Percentiles rank a stretch among this genome's conserved stretches.
Evolutionary conservation across 2,888 invertebrate genomes (phyloP).

Genomic region (Brachycybe producta): DNA sequence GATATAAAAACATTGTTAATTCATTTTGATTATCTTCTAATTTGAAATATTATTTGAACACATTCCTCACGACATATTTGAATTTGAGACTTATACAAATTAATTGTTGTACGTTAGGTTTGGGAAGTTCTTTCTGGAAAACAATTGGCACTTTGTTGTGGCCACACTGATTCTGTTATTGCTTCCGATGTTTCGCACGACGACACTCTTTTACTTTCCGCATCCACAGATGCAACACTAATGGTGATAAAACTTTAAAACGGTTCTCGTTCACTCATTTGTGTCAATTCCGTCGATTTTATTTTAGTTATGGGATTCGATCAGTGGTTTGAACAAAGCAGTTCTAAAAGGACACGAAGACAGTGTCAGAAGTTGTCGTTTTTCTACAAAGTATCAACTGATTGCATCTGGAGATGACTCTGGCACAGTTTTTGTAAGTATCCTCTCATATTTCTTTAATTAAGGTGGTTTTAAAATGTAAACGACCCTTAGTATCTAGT

Average conservation of each 20-base stretch:
- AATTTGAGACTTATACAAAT: too few species aligned
- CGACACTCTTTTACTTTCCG: conserved; percentile 20
- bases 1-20: too few species aligned
- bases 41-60: too few species aligned
- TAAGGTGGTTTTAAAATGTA: too few species aligned
- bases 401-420: conserved; percentile 50
- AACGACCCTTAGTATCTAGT: too few species aligned
- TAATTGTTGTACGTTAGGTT: neutral
- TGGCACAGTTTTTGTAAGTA: conserved; percentile 48
- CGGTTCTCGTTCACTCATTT: too few species aligned
- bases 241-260: conserved; percentile 15
- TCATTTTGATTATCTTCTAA: too few species aligned
- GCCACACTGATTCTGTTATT: conserved; percentile 15
- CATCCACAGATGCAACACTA: conserved; percentile 20
- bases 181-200: conserved; percentile 20
- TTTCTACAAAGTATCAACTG: conserved; percentile 38
- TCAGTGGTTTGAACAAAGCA: too few species aligned
- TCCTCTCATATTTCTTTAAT: too few species aligned
- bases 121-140: conserved; percentile 8
- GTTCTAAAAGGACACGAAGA: neutral
- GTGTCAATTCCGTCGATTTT: too few species aligned
- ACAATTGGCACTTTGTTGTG: neutral
- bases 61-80: too few species aligned
- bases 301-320: conserved; percentile 18
- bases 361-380: conserved; percentile 23